Evolutionary conservation across 2,797 vertebrate species (phyloP).

Genomic region (Acrossocheilus wenchowensis): DNA sequence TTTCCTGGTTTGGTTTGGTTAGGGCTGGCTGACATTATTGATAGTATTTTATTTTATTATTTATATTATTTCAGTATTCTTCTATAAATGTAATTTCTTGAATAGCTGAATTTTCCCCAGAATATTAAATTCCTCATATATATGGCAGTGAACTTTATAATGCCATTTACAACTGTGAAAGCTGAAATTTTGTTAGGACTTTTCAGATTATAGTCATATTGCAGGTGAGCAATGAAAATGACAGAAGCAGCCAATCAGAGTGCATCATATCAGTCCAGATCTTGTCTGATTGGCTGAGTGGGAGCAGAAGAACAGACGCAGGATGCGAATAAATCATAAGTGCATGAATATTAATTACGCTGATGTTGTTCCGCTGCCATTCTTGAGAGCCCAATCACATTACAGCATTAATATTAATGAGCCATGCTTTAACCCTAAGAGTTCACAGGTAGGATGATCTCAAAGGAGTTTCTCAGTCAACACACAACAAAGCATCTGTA

Average conservation of each 20-base stretch:
- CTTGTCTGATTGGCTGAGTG: neutral
- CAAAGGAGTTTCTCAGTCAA: neutral
- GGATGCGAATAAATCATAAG: neutral
- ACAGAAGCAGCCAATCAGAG: neutral
- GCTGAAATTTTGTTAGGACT: neutral
- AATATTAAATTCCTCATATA: neutral
- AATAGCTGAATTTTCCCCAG: neutral
- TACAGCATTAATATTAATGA: slow-evolving; percentile 14
- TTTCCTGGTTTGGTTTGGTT: neutral
- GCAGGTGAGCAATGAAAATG: neutral
- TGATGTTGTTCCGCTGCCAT: neutral
- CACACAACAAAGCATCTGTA: slow-evolving; percentile 4
- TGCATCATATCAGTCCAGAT: neutral
- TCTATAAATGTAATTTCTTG: neutral
- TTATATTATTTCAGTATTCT: neutral
- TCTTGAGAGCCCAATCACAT: neutral
- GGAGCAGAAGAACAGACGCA: neutral
- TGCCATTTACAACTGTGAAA: neutral
- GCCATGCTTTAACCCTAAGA: neutral
- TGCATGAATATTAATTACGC: neutral
- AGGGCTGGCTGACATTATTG: neutral
- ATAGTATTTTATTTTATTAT: neutral
- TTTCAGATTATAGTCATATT: neutral
- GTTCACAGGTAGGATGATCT: neutral
- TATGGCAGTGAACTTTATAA: neutral